Evolutionary conservation across 2,797 vertebrate genomes (phyloP).

Genomic region (Amniataba percoides): DNA sequence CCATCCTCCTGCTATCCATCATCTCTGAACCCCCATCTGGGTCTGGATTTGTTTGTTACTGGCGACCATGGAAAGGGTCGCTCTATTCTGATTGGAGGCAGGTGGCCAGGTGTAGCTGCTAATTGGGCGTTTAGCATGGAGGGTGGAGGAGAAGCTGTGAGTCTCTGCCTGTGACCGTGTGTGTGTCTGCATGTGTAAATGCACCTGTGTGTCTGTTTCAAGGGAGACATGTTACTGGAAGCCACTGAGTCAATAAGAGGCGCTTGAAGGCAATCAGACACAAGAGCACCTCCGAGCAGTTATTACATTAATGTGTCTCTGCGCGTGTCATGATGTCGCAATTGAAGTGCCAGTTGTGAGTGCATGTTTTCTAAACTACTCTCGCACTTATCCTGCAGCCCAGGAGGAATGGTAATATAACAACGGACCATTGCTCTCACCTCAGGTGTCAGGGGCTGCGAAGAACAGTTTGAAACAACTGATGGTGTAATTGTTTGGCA

Average conservation of each 20-base stretch:
- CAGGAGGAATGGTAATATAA: constrained; percentile 11
- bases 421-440: constrained; percentile 13
- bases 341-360: constrained; percentile 49
- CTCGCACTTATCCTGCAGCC: constrained; percentile 13
- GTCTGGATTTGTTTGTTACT: constrained; percentile 51
- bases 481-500: background rate
- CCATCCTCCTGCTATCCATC: constrained; percentile 42
- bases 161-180: constrained; percentile 20
- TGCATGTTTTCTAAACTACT: constrained; percentile 39
- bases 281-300: constrained; percentile 42
- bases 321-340: constrained; percentile 39
- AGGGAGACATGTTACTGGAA: constrained; percentile 53
- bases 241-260: constrained; percentile 65
- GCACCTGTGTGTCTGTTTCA: constrained; percentile 37
- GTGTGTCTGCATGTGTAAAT: constrained; percentile 34
- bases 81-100: constrained; percentile 79
- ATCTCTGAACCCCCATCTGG: constrained; percentile 54
- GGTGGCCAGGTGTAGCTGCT: constrained; percentile 78
- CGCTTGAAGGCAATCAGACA: constrained; percentile 61
- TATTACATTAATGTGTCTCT: constrained; percentile 56
- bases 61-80: constrained; percentile 65
- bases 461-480: background rate
- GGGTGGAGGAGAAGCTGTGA: constrained; percentile 59
- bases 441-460: background rate
- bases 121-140: constrained; percentile 80